phyloP scores from a whole-genome alignment of 2,888 invertebrate genomes.

The Anthophora plumipes region DNA sequence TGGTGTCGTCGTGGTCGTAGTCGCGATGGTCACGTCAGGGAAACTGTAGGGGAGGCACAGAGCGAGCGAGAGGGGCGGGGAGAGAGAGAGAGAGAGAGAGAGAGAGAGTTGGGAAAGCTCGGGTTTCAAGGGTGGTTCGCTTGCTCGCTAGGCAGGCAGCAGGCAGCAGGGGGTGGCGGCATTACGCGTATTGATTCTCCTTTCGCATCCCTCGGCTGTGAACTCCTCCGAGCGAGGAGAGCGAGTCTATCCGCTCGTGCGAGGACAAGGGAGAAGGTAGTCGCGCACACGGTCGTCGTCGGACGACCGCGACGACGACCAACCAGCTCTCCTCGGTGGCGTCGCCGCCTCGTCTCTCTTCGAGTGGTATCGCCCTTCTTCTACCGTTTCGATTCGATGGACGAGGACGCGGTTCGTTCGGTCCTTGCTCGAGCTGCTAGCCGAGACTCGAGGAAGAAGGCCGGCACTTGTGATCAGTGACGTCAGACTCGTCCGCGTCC shows the following conservation, averaged over 20 bases:
- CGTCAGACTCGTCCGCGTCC: slow-evolving; percentile 44
- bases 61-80: not conserved
- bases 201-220: slow-evolving; percentile 68
- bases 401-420: slow-evolving; percentile 30
- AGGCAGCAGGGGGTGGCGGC: slow-evolving; percentile 73
- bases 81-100: not conserved
- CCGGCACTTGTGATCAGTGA: slow-evolving; percentile 57
- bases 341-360: not conserved
- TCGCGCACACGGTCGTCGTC: slow-evolving; percentile 60
- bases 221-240: slow-evolving; percentile 42
- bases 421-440: slow-evolving; percentile 28
- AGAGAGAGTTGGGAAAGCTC: slow-evolving; percentile 31
- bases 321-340: not conserved
- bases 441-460: slow-evolving; percentile 37
- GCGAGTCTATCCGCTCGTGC: slow-evolving; percentile 41
- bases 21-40: not conserved
- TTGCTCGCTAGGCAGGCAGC: slow-evolving; percentile 69
- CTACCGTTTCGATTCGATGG: not conserved
- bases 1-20: not conserved
- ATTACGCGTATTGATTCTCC: slow-evolving; percentile 82
- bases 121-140: slow-evolving; percentile 81
- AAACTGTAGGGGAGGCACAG: not conserved
- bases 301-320: slow-evolving; percentile 55
- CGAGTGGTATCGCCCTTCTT: not conserved
- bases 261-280: slow-evolving; percentile 49